Evolutionary conservation across 2,888 invertebrate genomes (phyloP).

Genomic region (Erebia aethiops): DNA sequence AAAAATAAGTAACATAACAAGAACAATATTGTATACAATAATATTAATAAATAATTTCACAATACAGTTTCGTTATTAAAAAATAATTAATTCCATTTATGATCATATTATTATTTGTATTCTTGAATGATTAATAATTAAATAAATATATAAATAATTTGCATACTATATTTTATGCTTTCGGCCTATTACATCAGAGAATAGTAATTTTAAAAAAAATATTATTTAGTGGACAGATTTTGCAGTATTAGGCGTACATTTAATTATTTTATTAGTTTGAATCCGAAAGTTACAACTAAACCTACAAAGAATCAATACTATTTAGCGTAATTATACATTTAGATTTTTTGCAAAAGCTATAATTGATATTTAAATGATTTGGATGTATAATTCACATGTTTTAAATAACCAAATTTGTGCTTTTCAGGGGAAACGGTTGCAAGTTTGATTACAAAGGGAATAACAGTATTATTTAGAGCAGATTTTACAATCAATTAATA

Average conservation of each 20-base stretch:
- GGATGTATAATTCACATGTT: not conserved
- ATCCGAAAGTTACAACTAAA: not conserved
- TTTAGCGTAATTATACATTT: not conserved
- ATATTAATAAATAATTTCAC: slow-evolving; percentile 19
- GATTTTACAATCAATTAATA: no score
- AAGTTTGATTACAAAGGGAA: slow-evolving; percentile 6
- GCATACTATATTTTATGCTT: not conserved
- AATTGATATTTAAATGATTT: no score
- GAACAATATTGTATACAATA: slow-evolving; percentile 21
- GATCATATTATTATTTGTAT: slow-evolving; percentile 6
- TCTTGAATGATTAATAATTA: not conserved
- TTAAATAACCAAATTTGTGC: slow-evolving; percentile 4
- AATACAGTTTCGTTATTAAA: not conserved
- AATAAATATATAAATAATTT: slow-evolving; percentile 14
- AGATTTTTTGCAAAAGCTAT: not conserved
- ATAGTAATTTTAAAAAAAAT: not conserved
- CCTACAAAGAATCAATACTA: not conserved
- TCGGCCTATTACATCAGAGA: not conserved
- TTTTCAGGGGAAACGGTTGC: slow-evolving; percentile 2
- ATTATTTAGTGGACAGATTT: slow-evolving; percentile 13
- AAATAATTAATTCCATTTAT: slow-evolving; percentile 8
- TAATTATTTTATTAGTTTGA: slow-evolving; percentile 4
- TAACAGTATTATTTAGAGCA: not conserved
- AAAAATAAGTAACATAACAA: slow-evolving; percentile 21
- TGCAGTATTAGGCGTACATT: slow-evolving; percentile 5